phyloP scores from a whole-genome alignment of 53 echinoderm and acorn worm species.

The Glandiceps talaboti region DNA sequence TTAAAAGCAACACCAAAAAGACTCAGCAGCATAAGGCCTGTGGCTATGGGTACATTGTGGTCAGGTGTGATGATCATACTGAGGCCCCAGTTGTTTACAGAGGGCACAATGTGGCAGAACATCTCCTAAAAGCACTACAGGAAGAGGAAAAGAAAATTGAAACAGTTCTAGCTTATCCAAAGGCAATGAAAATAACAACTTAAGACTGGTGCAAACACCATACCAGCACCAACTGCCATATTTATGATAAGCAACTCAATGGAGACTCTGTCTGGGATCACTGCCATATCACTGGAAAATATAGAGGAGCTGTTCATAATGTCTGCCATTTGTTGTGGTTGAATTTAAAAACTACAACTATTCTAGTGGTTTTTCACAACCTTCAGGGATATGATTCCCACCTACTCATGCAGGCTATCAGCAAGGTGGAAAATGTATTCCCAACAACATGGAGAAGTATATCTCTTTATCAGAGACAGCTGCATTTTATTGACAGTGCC shows the following conservation, averaged over 20 bases:
- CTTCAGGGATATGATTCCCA: not conserved
- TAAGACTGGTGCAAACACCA: not conserved
- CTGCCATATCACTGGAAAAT: not conserved
- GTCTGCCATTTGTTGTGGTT: too few relatives aligned
- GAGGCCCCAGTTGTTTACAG: not conserved
- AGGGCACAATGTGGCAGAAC: not conserved
- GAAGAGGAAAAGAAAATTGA: too few relatives aligned
- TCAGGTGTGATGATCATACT: not conserved
- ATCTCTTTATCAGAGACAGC: constrained; percentile 24
- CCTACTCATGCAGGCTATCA: not conserved
- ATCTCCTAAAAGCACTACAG: not conserved
- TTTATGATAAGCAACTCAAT: not conserved
- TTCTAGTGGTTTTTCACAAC: too few relatives aligned
- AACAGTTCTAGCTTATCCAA: too few relatives aligned
- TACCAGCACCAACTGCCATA: not conserved
- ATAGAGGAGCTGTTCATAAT: too few relatives aligned
- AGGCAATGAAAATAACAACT: not conserved
- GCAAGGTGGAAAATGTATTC: constrained; percentile 14
- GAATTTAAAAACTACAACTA: too few relatives aligned
- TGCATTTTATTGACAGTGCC: constrained; percentile 25
- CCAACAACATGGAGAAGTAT: constrained; percentile 36
- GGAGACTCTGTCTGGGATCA: not conserved
- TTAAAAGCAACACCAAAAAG: not conserved
- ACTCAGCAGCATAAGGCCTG: not conserved
- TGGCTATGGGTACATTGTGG: not conserved